Percentiles rank a stretch among this genome's conserved stretches.
phyloP scores from a whole-genome alignment of 2,888 invertebrate genomes.

The Rhagonycha lutea region DNA sequence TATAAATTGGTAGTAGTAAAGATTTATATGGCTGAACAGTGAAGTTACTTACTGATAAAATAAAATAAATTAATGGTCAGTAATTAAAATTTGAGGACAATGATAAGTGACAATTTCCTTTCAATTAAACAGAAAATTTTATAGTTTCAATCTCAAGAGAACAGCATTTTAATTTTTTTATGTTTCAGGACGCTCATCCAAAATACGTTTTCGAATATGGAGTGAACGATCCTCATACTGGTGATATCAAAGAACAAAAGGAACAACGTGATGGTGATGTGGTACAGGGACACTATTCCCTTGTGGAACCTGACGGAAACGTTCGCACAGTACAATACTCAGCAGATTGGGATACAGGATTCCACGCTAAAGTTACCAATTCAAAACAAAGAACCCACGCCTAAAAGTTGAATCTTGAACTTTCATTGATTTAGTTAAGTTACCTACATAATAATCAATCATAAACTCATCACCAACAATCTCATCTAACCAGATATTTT shows the following conservation, averaged over 20 bases:
- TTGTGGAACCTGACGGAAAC: constrained; percentile 73
- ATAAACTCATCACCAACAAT: constrained; percentile 4
- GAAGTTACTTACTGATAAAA: background rate
- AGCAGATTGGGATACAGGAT: constrained; percentile 79
- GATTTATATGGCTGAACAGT: background rate
- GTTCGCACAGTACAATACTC: constrained; percentile 76
- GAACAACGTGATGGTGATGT: constrained; percentile 75
- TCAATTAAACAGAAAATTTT: no score
- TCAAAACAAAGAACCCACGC: constrained; percentile 38
- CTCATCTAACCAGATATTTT: background rate
- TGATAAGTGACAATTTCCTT: no score
- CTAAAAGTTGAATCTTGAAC: background rate
- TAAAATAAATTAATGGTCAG: background rate
- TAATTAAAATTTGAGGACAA: background rate
- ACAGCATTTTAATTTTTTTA: background rate
- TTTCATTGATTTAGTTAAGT: background rate
- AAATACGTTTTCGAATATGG: constrained; percentile 74
- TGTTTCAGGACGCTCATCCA: constrained; percentile 65
- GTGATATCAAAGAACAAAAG: constrained; percentile 74
- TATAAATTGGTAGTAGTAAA: background rate
- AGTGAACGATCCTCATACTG: constrained; percentile 75
- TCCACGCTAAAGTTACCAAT: constrained; percentile 74
- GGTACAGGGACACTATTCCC: constrained; percentile 64
- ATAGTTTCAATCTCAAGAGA: no score
- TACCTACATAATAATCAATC: constrained; percentile 13